A percentile compares a stretch with the other conserved stretches of the same genome.
phyloP scores from a whole-genome alignment of 2,888 invertebrate genomes.

The Drosophila paramelanica region DNA sequence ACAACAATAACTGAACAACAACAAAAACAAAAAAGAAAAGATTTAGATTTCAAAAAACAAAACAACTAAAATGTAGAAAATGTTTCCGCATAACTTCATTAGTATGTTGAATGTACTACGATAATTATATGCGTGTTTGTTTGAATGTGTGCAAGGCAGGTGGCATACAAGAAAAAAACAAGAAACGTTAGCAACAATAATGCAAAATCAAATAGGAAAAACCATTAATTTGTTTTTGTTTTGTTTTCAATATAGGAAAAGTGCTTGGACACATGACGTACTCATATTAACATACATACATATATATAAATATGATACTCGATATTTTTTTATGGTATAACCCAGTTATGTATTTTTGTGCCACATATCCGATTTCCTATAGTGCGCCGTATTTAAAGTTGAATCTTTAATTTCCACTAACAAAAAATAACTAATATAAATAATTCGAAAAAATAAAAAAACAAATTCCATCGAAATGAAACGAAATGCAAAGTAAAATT shows the following conservation, averaged over 20 bases:
- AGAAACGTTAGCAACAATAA: constrained; percentile 13
- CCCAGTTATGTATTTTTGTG: constrained; percentile 29
- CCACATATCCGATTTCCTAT: constrained; percentile 56
- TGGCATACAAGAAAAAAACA: constrained; percentile 6
- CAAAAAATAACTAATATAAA: background rate
- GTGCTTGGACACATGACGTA: background rate
- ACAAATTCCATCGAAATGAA: background rate
- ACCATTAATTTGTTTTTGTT: background rate
- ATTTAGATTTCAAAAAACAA: background rate
- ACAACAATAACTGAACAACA: background rate
- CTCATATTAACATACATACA: background rate
- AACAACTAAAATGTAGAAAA: constrained; percentile 32
- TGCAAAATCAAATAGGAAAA: constrained; percentile 14
- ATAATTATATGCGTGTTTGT: constrained; percentile 15
- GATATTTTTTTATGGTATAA: constrained; percentile 28
- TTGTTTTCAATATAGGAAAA: constrained; percentile 3
- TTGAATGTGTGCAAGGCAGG: constrained; percentile 1
- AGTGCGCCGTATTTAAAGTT: constrained; percentile 40
- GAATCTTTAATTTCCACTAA: constrained; percentile 25
- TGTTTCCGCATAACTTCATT: constrained; percentile 65
- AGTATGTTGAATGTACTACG: constrained; percentile 43
- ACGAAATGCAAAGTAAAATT: constrained; percentile 47
- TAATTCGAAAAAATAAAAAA: no score
- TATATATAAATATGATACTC: background rate
- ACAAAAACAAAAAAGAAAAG: constrained; percentile 5